phyloP scores from a whole-genome alignment of 2,797 vertebrate species.

The Delichon dasypus region DNA sequence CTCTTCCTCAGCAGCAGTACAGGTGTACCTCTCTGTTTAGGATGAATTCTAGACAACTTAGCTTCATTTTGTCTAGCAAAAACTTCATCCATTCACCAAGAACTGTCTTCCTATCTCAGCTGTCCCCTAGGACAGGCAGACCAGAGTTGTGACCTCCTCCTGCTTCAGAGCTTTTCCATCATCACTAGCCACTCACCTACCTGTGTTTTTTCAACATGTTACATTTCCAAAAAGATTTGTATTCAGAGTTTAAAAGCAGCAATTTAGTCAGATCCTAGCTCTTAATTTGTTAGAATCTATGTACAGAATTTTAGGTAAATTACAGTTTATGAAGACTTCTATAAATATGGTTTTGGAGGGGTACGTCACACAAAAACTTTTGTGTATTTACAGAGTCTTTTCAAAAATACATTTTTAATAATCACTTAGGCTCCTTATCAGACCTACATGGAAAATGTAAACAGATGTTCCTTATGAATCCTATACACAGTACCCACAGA shows the following conservation, averaged over 20 bases:
- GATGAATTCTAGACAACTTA: background rate
- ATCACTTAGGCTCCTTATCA: background rate
- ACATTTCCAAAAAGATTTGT: background rate
- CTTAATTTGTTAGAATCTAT: background rate
- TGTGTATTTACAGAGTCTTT: background rate
- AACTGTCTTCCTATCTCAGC: background rate
- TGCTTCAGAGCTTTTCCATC: background rate
- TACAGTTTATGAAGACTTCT: background rate
- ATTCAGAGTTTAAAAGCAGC: background rate
- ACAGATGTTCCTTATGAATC: background rate
- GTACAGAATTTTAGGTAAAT: background rate
- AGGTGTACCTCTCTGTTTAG: background rate
- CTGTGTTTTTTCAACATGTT: background rate
- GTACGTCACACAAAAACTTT: accelerated
- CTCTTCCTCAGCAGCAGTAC: background rate
- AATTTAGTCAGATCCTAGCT: background rate
- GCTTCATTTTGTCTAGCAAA: background rate
- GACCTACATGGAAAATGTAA: background rate
- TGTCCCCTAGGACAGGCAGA: background rate
- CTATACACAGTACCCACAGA: background rate
- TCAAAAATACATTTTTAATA: background rate
- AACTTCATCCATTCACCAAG: background rate
- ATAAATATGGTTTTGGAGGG: background rate
- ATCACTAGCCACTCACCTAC: background rate
- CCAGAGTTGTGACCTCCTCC: background rate